A percentile compares a stretch with the other conserved stretches of the same genome.
Conservation (phyloP, 2,113 vertebrate species). For the Colius striatus region DNA sequence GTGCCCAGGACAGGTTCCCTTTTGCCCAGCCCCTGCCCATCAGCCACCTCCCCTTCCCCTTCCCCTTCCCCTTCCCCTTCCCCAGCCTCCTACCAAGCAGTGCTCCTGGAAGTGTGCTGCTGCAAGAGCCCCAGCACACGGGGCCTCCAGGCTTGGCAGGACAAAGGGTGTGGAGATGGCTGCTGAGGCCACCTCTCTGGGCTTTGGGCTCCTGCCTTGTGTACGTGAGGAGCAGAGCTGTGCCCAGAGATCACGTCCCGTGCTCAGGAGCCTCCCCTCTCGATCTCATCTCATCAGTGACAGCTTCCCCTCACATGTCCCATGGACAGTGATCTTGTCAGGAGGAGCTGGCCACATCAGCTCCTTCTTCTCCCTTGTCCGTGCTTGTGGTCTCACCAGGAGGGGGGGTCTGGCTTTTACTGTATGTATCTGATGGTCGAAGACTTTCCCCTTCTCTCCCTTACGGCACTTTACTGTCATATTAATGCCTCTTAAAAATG, state of each 20-base stretch:
- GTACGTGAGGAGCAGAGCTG: not conserved
- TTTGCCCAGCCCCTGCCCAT: not conserved
- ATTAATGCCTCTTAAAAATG: not conserved
- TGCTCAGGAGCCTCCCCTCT: not conserved
- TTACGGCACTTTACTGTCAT: not conserved
- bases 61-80: not conserved
- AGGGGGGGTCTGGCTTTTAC: not conserved
- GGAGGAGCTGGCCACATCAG: not conserved
- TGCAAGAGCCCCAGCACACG: not conserved
- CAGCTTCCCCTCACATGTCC: not conserved
- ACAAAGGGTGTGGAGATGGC: not conserved
- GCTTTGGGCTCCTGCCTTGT: rapidly evolving
- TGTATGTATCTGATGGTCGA: not conserved
- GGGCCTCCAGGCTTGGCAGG: not conserved
- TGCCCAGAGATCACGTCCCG: rapidly evolving
- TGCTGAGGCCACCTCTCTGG: not conserved
- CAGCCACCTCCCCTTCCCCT: not conserved
- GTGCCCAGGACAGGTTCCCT: not conserved
- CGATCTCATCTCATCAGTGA: not conserved
- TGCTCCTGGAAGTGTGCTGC: not conserved
- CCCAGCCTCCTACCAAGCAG: not conserved
- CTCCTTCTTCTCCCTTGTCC: too few relatives aligned
- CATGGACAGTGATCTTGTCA: not conserved
- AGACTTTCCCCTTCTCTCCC: not conserved
- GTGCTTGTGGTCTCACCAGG: too few relatives aligned